A percentile compares a stretch with the other conserved stretches of the same genome.
These are phyloP conservation scores for Coelogynopora nodosa DNA, from an alignment of 2,888 invertebrate genomes.

Conservation along the genomic window DNA sequence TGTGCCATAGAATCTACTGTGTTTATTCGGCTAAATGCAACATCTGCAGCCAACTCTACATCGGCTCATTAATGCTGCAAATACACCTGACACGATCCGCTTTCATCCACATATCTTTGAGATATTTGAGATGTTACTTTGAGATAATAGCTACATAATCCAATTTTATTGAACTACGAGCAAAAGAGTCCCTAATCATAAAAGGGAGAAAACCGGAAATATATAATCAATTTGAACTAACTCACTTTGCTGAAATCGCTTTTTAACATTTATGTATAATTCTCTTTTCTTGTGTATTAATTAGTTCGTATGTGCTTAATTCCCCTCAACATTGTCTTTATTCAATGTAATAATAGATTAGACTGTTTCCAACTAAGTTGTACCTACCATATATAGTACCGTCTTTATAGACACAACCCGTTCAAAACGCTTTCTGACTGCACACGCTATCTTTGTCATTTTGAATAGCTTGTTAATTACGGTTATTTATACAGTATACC, in stretches of 20 bases:
- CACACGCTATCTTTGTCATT: too few relatives aligned
- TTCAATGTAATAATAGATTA: too few relatives aligned
- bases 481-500: too few relatives aligned
- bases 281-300: not conserved
- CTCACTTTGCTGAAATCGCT: not conserved
- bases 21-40: not conserved
- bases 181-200: not conserved
- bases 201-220: not conserved
- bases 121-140: not conserved
- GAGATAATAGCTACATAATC: not conserved
- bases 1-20: not conserved
- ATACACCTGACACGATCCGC: not conserved
- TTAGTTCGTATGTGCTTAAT: too few relatives aligned
- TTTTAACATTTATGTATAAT: not conserved
- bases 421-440: too few relatives aligned
- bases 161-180: not conserved
- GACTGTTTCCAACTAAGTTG: too few relatives aligned
- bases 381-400: too few relatives aligned
- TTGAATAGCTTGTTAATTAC: too few relatives aligned
- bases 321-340: too few relatives aligned
- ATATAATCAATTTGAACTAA: not conserved
- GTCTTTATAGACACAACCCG: too few relatives aligned
- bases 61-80: not conserved
- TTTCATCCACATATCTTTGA: not conserved
- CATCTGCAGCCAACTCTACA: not conserved